phyloP scores from a whole-genome alignment of 2,113 vertebrate species.

The Aldabrachelys gigantea region DNA sequence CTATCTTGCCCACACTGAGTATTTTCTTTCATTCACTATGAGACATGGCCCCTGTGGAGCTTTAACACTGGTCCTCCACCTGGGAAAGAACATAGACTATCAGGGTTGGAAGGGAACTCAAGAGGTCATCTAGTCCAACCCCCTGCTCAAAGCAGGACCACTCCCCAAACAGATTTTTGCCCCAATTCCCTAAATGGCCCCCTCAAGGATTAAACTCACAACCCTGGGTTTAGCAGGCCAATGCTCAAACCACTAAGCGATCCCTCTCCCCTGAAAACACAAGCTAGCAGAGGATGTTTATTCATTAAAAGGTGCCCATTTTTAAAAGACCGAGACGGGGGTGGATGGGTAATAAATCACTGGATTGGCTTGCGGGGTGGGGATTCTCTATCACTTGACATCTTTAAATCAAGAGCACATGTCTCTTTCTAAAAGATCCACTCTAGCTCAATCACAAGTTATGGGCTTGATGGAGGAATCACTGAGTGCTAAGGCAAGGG shows the following conservation, averaged over 20 bases:
- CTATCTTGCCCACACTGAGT: not conserved
- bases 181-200: too few species aligned
- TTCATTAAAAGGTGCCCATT: not conserved
- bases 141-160: too few species aligned
- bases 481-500: not conserved
- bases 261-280: too few species aligned
- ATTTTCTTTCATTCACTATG: not conserved
- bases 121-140: too few species aligned
- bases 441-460: not conserved
- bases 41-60: not conserved
- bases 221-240: too few species aligned
- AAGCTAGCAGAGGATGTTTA: too few species aligned
- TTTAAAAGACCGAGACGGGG: not conserved
- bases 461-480: not conserved
- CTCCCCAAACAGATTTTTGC: too few species aligned
- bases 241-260: too few species aligned
- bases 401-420: not conserved
- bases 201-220: too few species aligned
- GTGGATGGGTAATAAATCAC: not conserved
- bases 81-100: not conserved
- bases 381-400: not conserved
- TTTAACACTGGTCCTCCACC: not conserved
- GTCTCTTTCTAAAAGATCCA: not conserved
- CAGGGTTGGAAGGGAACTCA: too few species aligned
- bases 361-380: not conserved